These are phyloP conservation scores for Alsophila aescularia DNA, from an alignment of 2,888 invertebrate species.

Conservation along the genomic window DNA sequence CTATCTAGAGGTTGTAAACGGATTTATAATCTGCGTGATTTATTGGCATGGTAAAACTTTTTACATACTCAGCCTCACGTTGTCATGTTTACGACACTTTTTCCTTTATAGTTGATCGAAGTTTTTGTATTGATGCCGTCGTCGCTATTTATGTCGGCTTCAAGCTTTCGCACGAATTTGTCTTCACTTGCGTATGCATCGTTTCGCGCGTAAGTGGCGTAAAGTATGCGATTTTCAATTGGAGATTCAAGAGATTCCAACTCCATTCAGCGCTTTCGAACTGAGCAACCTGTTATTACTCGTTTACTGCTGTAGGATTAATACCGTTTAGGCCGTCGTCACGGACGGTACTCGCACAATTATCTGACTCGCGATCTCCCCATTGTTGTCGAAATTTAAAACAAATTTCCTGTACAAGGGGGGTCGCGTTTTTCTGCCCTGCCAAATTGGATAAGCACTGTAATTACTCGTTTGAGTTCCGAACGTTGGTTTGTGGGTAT, in stretches of 20 bases:
- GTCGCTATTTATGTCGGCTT: conserved; percentile 19
- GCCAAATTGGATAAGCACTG: conserved; percentile 83
- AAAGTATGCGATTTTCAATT: conserved; percentile 69
- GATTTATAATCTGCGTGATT: conserved; percentile 78
- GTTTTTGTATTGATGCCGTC: conserved; percentile 28
- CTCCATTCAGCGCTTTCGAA: conserved; percentile 68
- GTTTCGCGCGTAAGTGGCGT: conserved; percentile 49
- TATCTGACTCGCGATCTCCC: conserved; percentile 78
- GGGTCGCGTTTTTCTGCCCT: conserved; percentile 81
- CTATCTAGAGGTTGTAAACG: conserved; percentile 71
- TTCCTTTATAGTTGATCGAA: conserved; percentile 36
- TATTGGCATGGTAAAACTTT: conserved; percentile 72
- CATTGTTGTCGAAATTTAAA: conserved; percentile 84
- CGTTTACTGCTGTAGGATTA: conserved; percentile 75
- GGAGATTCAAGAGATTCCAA: conserved; percentile 67
- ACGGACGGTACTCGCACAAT: conserved; percentile 76
- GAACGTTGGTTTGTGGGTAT: conserved; percentile 67
- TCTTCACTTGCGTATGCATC: conserved; percentile 20
- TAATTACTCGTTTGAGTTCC: conserved; percentile 78
- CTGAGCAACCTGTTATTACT: conserved; percentile 76
- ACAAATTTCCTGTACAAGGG: conserved; percentile 82
- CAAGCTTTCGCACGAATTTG: conserved; percentile 22
- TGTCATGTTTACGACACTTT: conserved; percentile 46
- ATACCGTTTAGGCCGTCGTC: conserved; percentile 64
- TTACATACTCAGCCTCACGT: conserved; percentile 50